These are phyloP conservation scores for Oscheius myriophilus DNA, from an alignment of 2,888 invertebrate species.

Conservation along the genomic window DNA sequence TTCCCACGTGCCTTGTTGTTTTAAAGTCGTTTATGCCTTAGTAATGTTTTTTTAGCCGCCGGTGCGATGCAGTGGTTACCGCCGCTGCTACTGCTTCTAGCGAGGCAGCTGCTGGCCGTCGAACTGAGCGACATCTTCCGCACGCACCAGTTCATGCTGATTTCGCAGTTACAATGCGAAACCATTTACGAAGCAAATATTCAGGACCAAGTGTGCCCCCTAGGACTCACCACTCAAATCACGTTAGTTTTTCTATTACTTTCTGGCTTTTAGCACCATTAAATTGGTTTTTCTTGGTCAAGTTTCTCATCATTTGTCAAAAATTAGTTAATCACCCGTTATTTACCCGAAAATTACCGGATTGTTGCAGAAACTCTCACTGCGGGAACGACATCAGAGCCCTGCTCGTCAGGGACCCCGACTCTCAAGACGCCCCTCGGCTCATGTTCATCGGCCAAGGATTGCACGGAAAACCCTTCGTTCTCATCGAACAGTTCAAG, in stretches of 20 bases:
- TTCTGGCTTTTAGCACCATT: too few relatives aligned
- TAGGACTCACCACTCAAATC: background rate
- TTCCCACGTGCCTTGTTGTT: too few relatives aligned
- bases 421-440: background rate
- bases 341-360: background rate
- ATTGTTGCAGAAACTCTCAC: background rate
- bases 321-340: too few relatives aligned
- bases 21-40: too few relatives aligned
- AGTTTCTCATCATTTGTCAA: too few relatives aligned
- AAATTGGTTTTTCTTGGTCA: too few relatives aligned
- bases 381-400: background rate
- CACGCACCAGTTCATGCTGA: constrained; percentile 14
- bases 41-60: background rate
- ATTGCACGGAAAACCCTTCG: too few relatives aligned
- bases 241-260: constrained; percentile 7
- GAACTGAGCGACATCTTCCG: constrained; percentile 1
- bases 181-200: constrained; percentile 12
- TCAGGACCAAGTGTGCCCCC: background rate
- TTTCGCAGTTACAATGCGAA: constrained; percentile 17
- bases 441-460: constrained; percentile 3
- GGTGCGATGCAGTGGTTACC: background rate
- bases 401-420: constrained; percentile 12
- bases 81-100: too few relatives aligned
- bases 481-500: too few relatives aligned
- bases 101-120: background rate